Base-by-base conservation (phyloP, 2,888 invertebrate genomes). In the Cantharis rustica region DNA sequence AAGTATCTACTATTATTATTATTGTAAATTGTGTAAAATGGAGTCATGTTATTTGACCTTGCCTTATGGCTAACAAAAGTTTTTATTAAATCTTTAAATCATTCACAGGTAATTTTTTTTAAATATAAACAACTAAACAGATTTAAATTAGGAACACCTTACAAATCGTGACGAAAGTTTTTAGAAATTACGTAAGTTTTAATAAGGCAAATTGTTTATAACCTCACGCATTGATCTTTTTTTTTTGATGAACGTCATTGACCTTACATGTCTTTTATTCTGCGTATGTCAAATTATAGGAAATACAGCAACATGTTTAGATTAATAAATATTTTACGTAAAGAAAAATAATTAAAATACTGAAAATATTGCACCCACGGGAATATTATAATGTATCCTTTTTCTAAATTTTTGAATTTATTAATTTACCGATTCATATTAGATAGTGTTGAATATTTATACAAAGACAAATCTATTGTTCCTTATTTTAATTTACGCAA, bases 1-100 rank as follows among this genome's bases (percentile, higher is more conserved):
- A 71, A 13, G 13, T 61, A 71, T n/a, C 47, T 16, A 61, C 61
- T 72, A 69, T 75, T 73, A 68, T 77, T 77, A 68, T 77, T 77
- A 68, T 71, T 61, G 63, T 47, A 47, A 68, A 71, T 63, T 66
- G 63, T 69, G 17, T 20, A 73, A 73, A 73, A 73, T 62, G 26
- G 15, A 66, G 26, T 61, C 69, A 31, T 68, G 73, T 73, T 69
- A 68, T 47, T 73, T 62, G 73, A 73, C 73, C 73, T 73, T 73
- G 73, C 61, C 68, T 16, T 61, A 73, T 62, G 62, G 20, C 61
- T 72, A 72, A 66, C 64, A 66, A 66, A 66, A 66, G 64, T 66
- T 66, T 20, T 66, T 66, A n/a, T 66, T 66, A 66, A 20, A 66
- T 20, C 13, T 20, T 66, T 66, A 66, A 66, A 66, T 20, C 17